Base-by-base conservation (phyloP, 2,888 invertebrate species). In the Epinotia brunnichana region DNA sequence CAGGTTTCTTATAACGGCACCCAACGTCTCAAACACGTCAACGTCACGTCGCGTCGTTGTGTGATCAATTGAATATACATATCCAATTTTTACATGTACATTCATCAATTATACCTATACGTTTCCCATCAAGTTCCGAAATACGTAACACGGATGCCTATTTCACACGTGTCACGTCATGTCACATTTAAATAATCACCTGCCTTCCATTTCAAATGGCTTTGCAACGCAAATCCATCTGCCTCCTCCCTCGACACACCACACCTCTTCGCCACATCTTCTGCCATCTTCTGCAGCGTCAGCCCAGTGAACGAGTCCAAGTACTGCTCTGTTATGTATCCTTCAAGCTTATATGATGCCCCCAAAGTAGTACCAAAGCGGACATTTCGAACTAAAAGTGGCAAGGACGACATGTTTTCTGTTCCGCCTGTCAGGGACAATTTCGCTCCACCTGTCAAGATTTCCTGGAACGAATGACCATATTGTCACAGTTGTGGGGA, bases 401-500 rank as follows among this genome's bases (percentile, higher is more conserved):
- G 99, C 9, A 96, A 89, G 81, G 97, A 95, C 3, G 98, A 98
- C 99, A 99, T 99, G 83, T 96, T 97, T 81, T 99, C 99, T 44
- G 96, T 95, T 1, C 99, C 99, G 53, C 99, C 99, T 19, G 98
- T 95, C 54, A 99, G 89, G 4, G 96, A 96, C 66, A 99, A 94
- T 77, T 96, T 95, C 7, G 98, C 95, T 76, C 96, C 96, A 29
- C 98, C 98, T 59, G 96, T 91, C 75, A 95, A 78, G 73, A 99
- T 98, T 82, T 98, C 98, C 96, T 73, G 63, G 13, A 57, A 63
- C 9, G 9, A 35, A 35, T 9, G 0, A 7, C 9, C 9, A 35
- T 35, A 35, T 35, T 35, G 35, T 35, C 35, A 35, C 35, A 35
- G 35, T 9, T 9, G 29, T 29, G 5, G 29, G 29, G 5, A 7